Base-by-base conservation (phyloP, 37 sponge, comb jelly and placozoan species). In the Tethya wilhelma region DNA sequence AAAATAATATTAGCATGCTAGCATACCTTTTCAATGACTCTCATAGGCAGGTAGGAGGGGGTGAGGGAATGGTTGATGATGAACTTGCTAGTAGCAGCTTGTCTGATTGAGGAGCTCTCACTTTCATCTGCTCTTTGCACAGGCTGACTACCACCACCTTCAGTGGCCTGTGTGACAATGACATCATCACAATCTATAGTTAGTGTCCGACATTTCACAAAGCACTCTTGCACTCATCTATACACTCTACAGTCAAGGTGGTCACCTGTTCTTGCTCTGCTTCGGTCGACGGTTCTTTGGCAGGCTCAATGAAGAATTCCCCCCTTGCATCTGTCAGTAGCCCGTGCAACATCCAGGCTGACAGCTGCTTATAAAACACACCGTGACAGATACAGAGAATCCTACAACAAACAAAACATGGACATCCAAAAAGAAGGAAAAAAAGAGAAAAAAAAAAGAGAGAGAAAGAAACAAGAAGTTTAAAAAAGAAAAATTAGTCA, bases 261-360 rank as follows among this genome's bases (percentile, higher is more conserved):
- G 17, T 49, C 55, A 49, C 17, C 14, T 17, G 14, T 49, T 17
- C 9, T 20, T 49, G 55, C 55, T 17, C 17, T 17, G 17, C 55
- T 20, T 49, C 55, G 11, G 11, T 17, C 55, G 17, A 49, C 55
- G 17, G 55, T n/a, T n/a, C n/a, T n/a, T n/a, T n/a, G n/a, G n/a
- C n/a, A n/a, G 9, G 45, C 57, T 85, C 77, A 2, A 94, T 87
- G 71, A 97, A 92, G 71, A 97, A 97, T 81, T 94, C 95, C 73
- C 94, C 95, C 40, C 56, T 46, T 14, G 79, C 34, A 31, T 58
- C 38, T 36, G 90, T 94, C 37, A 69, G 67, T 32, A 85, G 56
- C 0, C 98, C 98, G 81, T 97, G 95, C 8, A 97, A 69, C 80
- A 97, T 84, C 95, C 95, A 97, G 3, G 93, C 86, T 41, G 93